These are phyloP conservation scores for Helicoverpa zea DNA, from an alignment of 1,140 invertebrate species.

Conservation along the genomic window DNA sequence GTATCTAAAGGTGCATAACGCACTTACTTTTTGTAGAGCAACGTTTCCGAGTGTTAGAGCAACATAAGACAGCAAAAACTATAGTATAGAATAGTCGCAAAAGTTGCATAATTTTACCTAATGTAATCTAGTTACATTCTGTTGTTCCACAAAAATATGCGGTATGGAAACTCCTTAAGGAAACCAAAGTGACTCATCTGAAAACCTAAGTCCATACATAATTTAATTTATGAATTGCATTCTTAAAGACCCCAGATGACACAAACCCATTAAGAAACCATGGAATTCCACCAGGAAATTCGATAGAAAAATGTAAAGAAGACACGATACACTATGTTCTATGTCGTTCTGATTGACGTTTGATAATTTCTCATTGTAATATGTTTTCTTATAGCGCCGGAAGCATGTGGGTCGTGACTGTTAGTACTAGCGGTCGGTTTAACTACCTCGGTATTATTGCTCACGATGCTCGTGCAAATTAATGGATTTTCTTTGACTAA, in stretches of 20 bases:
- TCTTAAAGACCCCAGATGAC: not conserved
- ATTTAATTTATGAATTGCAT: no score
- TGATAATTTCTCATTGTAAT: not conserved
- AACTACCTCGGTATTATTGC: not conserved
- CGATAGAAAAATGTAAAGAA: not conserved
- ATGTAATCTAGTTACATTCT: no score
- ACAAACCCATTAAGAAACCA: not conserved
- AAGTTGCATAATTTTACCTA: no score
- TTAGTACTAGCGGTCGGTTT: not conserved
- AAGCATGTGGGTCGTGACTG: conserved; percentile 8
- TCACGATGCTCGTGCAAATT: conserved; percentile 3
- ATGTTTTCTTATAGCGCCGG: not conserved
- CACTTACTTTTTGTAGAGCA: no score
- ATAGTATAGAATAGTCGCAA: no score
- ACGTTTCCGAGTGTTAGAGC: no score
- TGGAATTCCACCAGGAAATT: not conserved
- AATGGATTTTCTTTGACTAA: conserved; percentile 23
- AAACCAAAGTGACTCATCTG: no score
- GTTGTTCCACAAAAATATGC: no score
- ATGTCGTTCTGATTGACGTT: not conserved
- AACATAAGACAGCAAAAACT: no score
- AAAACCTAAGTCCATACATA: no score
- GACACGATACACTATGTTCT: conserved; percentile 7
- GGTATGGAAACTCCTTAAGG: no score
- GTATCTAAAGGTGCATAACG: no score